phyloP scores from a whole-genome alignment of 2,113 vertebrate species.

The Platichthys stellatus region DNA sequence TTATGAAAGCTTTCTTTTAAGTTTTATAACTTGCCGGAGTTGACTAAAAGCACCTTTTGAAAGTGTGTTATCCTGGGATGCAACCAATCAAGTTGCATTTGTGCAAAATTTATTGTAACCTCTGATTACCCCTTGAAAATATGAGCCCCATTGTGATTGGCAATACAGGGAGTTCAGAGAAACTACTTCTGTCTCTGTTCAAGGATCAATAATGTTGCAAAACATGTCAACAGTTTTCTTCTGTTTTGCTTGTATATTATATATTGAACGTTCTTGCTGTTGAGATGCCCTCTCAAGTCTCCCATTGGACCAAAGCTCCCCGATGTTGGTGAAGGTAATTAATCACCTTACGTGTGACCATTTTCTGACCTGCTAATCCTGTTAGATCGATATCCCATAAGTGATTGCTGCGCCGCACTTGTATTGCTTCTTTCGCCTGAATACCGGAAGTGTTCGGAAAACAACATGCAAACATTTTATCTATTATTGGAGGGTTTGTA shows the following conservation, averaged over 20 bases:
- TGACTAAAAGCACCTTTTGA: slow-evolving; percentile 5
- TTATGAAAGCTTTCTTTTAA: slow-evolving; percentile 36
- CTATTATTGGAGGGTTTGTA: not conserved
- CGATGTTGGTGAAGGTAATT: slow-evolving; percentile 17
- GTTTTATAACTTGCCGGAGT: slow-evolving; percentile 25
- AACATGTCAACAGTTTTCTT: not conserved
- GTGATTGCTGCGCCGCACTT: not conserved
- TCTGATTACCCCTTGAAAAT: not conserved
- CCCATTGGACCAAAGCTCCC: not conserved
- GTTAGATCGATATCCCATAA: slow-evolving; percentile 45
- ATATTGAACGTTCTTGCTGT: not conserved
- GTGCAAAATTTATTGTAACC: not conserved
- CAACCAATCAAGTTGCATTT: not conserved
- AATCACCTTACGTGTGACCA: slow-evolving; percentile 28
- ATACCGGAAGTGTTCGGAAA: not conserved
- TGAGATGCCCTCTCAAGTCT: not conserved
- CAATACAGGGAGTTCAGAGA: not conserved
- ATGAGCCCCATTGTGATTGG: not conserved
- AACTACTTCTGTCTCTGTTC: not conserved
- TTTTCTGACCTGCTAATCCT: slow-evolving; percentile 38
- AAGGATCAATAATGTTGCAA: not conserved
- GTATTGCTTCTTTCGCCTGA: not conserved
- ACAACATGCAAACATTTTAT: not conserved
- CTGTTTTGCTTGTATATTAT: not conserved
- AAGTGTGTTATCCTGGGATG: not conserved